Percentiles rank a stretch among this genome's conserved stretches.
These are phyloP conservation scores for Cataglyphis livida DNA, from an alignment of 2,888 invertebrate species.

Conservation along the genomic window DNA sequence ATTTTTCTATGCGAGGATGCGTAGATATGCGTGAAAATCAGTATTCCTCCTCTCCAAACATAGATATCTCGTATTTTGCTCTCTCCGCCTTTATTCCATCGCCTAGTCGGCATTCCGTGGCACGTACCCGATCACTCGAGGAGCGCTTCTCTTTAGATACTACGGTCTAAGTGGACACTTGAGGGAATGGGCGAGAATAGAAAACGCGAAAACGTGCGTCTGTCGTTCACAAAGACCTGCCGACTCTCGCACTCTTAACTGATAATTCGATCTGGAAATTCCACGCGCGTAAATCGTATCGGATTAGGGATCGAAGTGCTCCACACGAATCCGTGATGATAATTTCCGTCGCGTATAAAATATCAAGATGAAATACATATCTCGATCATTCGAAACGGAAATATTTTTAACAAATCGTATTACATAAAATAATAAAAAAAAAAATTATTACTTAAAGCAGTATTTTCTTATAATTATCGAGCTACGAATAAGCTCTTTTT, in stretches of 20 bases:
- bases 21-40: constrained; percentile 12
- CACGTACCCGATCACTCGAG: constrained; percentile 68
- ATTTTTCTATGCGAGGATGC: neutral
- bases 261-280: constrained; percentile 60
- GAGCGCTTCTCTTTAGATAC: constrained; percentile 49
- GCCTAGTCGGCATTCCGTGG: constrained; percentile 70
- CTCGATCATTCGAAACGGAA: neutral
- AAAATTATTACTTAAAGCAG: neutral
- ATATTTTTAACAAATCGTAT: neutral
- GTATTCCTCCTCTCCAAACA: neutral
- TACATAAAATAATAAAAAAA: neutral
- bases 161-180: constrained; percentile 61
- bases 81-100: constrained; percentile 40
- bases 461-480: constrained; percentile 6
- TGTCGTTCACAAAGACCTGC: constrained; percentile 18
- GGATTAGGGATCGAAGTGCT: neutral
- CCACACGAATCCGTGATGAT: neutral
- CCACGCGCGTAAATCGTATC: constrained; percentile 52
- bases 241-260: constrained; percentile 2
- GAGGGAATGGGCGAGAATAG: constrained; percentile 47
- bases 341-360: constrained; percentile 14
- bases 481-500: neutral
- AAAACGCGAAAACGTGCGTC: constrained; percentile 55
- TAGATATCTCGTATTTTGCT: constrained; percentile 33
- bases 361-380: neutral